These are phyloP conservation scores for Trilocha varians DNA, from an alignment of 2,888 invertebrate species.

Conservation along the genomic window DNA sequence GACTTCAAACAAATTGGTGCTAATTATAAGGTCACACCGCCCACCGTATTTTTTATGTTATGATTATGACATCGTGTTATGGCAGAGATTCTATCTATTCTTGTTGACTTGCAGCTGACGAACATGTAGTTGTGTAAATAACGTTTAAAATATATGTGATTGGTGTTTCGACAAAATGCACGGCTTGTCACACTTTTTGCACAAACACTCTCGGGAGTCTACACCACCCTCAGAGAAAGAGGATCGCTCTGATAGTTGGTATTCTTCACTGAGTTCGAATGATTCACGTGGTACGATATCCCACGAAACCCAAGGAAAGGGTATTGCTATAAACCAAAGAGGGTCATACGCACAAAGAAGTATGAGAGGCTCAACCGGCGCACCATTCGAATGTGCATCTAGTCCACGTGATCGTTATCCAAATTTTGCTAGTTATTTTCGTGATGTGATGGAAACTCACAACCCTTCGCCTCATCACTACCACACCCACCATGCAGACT, in stretches of 20 bases:
- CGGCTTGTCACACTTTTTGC: conserved; percentile 57
- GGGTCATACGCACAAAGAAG: conserved; percentile 39
- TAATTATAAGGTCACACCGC: conserved; percentile 1
- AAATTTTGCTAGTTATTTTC: conserved; percentile 61
- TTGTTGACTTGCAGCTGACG: conserved; percentile 2
- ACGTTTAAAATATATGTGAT: neutral
- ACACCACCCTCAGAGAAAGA: conserved; percentile 48
- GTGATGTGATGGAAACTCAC: conserved; percentile 48
- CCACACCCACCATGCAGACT: conserved; percentile 40
- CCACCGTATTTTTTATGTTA: neutral
- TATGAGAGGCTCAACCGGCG: conserved; percentile 33
- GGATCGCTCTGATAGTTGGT: conserved; percentile 63
- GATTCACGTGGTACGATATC: conserved; percentile 29
- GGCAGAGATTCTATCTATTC: conserved; percentile 24
- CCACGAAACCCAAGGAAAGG: conserved; percentile 28
- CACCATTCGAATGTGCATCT: conserved; percentile 47
- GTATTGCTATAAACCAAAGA: conserved; percentile 44
- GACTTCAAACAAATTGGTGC: neutral
- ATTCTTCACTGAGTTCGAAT: conserved; percentile 39
- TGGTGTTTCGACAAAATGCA: conserved; percentile 45
- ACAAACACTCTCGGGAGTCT: conserved; percentile 47
- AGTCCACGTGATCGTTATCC: conserved; percentile 61
- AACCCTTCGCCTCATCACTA: conserved; percentile 31
- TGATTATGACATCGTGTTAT: neutral
- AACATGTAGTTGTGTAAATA: conserved; percentile 12